Evolutionary conservation across 2,888 invertebrate species (phyloP), one percentile per base, ranked within the genome.

Genomic region (Chironomus riparius): DNA sequence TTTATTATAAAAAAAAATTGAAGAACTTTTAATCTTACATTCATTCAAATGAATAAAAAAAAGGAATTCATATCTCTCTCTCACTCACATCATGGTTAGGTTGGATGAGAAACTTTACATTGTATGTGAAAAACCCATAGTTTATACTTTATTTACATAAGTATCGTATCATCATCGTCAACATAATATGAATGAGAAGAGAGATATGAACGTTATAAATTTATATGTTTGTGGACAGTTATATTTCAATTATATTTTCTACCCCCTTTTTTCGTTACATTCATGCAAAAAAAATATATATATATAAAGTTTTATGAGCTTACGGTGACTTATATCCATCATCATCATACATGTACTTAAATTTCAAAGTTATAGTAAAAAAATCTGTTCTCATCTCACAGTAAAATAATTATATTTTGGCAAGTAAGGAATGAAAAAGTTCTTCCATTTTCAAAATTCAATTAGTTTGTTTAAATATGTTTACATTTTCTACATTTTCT

Each of bases 391-490:
- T 56, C 56, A 38, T 38, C 38, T 38, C 15, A 56, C 18, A 56
- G 56, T 56, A 15, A 56, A 56, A 56, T 56, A 15, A 56, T 56
- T 56, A 18, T 18, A 56, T 56, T 56, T 56, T 56, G 7, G 56
- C 6, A 56, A n/a, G n/a, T n/a, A n/a, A 56, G 56, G 18, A 56
- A 56, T 15, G 56, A 56, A 56, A 56, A 56, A 18, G 38, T 38
- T 38, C 2, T 38, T 38, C 38, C 38, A 38, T 38, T 56, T 56
- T 56, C n/a, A 28, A 28, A 62, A 72, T 72, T 72, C 72, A 72
- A 72, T 72, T 72, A 72, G 62, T 72, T 72, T 38, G 50, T 72
- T 72, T 72, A 72, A 72, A 62, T 56, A 72, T 72, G 56, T 72
- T 72, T 72, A 56, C 56, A 56, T 56, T 56, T 56, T 56, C 56